Conservation (phyloP, 1,140 invertebrate species). For the Drosophila saltans region DNA sequence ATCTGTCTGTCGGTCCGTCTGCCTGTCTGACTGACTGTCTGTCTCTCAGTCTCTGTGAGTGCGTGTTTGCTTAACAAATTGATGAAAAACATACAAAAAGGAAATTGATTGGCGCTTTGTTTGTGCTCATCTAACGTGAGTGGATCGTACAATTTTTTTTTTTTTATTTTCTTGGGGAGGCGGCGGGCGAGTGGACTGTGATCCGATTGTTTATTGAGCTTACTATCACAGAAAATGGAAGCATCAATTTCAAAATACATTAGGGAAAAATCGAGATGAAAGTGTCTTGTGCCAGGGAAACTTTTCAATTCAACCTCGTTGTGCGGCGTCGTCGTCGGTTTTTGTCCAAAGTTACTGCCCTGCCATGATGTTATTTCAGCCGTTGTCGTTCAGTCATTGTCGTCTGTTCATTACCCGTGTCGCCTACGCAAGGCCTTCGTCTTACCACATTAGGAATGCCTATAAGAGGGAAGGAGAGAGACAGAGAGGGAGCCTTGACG, state of each 20-base stretch:
- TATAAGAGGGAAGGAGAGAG: too few relatives aligned
- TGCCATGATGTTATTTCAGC: conserved; percentile 53
- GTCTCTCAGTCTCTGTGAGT: not conserved
- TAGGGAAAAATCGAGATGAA: not conserved
- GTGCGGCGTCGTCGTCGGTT: too few relatives aligned
- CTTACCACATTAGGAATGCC: conserved; percentile 41
- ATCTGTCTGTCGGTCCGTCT: conserved; percentile 4
- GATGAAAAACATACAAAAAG: conserved; percentile 29
- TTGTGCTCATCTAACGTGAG: conserved; percentile 28
- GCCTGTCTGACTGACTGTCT: not conserved
- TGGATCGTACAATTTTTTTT: conserved; percentile 23
- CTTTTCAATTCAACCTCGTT: conserved; percentile 21
- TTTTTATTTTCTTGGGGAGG: not conserved
- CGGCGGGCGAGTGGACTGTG: not conserved
- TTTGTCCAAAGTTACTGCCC: not conserved
- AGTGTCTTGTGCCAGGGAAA: not conserved
- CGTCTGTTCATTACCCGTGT: conserved; percentile 67
- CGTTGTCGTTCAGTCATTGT: conserved; percentile 15
- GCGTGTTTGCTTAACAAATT: conserved; percentile 55
- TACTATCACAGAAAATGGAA: not conserved
- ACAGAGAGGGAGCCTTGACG: conserved; percentile 22
- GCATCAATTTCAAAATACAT: conserved; percentile 4
- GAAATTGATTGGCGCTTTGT: conserved; percentile 38
- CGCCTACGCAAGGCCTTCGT: conserved; percentile 65
- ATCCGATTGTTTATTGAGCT: conserved; percentile 6